Conservation (phyloP, 2,113 vertebrate species). For the Nymphicus hollandicus region DNA sequence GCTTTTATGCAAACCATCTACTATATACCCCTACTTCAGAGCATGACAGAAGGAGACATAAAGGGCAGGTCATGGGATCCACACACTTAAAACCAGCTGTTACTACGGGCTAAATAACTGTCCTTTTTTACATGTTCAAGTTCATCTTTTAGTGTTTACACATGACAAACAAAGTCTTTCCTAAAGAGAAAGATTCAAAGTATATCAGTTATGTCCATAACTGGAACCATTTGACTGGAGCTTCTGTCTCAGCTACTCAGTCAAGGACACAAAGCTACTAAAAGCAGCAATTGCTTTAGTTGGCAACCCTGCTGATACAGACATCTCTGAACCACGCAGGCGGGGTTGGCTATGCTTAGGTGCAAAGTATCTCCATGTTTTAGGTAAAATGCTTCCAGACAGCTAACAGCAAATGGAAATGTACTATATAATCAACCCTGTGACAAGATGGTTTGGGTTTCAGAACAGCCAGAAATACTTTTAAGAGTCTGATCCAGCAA, state of each 20-base stretch:
- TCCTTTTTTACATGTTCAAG: neutral
- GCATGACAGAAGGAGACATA: neutral
- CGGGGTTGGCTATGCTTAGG: neutral
- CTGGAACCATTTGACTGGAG: neutral
- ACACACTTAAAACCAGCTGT: neutral
- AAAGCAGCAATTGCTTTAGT: neutral
- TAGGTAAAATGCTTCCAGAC: neutral
- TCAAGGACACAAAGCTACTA: neutral
- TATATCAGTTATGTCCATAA: neutral
- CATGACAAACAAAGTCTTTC: neutral
- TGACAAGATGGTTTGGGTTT: neutral
- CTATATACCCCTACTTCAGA: neutral
- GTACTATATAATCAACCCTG: neutral
- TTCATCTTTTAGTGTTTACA: neutral
- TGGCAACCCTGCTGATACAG: accelerated
- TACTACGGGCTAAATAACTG: neutral
- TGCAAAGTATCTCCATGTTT: neutral
- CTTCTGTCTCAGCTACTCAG: neutral
- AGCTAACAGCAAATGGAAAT: neutral
- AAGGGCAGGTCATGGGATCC: neutral
- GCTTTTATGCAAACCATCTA: neutral
- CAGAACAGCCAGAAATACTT: neutral
- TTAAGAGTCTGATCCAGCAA: neutral
- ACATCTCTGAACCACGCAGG: neutral
- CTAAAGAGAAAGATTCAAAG: neutral